Evolutionary conservation across 2,888 invertebrate species (phyloP).

Genomic region (Lasioglossum figueresi): DNA sequence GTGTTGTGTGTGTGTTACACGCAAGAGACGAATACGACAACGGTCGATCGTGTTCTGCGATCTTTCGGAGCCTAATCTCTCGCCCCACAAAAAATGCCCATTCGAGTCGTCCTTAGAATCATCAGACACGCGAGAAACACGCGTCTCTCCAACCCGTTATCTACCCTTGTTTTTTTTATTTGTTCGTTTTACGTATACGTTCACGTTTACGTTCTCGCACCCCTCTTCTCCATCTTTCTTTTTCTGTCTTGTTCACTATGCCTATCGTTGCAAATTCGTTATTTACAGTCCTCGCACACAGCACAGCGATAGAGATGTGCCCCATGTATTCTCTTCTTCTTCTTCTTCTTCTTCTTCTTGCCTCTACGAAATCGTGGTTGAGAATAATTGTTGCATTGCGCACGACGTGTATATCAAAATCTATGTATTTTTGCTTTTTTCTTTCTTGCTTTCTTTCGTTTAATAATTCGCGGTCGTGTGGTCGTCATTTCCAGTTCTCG

Average conservation of each 20-base stretch:
- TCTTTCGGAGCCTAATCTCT: conserved; percentile 1
- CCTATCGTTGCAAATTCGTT: conserved; percentile 22
- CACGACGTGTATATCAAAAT: conserved; percentile 13
- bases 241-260: not conserved
- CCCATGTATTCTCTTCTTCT: not conserved
- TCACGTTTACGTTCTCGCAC: not conserved
- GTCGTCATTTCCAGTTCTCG: conserved; percentile 1
- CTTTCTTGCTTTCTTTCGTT: not conserved
- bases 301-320: conserved; percentile 2
- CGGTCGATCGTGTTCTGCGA: not conserved
- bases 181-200: not conserved
- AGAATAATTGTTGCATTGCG: conserved; percentile 7
- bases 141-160: conserved; percentile 10
- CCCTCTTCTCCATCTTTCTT: not conserved
- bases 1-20: not conserved
- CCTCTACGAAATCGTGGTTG: not conserved
- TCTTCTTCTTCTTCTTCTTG: not conserved
- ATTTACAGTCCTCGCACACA: conserved; percentile 44
- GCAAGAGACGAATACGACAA: not conserved
- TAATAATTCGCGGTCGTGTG: not conserved
- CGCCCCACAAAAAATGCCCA: conserved; percentile 66
- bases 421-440: conserved; percentile 2
- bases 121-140: conserved; percentile 5
- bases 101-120: conserved; percentile 37
- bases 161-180: not conserved